Evolutionary conservation across 2,888 invertebrate genomes (phyloP), one percentile per base, ranked within the genome.

Genomic region (Rhagonycha lutea): DNA sequence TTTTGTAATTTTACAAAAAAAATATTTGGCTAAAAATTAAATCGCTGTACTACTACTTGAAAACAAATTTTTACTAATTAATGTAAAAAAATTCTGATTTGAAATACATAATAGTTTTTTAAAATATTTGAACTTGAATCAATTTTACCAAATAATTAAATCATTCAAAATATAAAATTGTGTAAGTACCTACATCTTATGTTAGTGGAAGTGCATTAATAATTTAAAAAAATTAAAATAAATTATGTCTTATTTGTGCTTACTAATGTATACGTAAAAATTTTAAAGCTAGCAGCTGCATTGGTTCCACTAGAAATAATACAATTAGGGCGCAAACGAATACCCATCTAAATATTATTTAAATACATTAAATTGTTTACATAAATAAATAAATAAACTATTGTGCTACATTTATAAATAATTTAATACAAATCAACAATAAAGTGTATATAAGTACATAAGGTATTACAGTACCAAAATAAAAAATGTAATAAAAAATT

Each of bases 201-300:
- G 47, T 47, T 47, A 47, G 47, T n/a, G 47, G n/a, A 47, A n/a
- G 47, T 47, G 47, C 47, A 47, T 47, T n/a, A 47, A 47, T 47
- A 47, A n/a, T n/a, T 47, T n/a, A 47, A 47, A 12, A 65, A 24
- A 65, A 65, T 62, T 23, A 65, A 24, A 65, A 65, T 65, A 24
- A 63, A 63, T 26, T 65, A 26, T 24, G 24, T 26, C n/a, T n/a
- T 26, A 65, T 10, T 65, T 24, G 63, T 65, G 63, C 63, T 65
- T 65, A 65, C 12, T 65, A 65, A 65, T 65, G 18, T 61, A 68
- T 70, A 70, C 73, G 68, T 70, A 76, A 73, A 68, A 61, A 32
- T 67, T 69, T 74, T 77, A 77, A 77, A 77, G 77, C 77, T 77
- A 77, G 67, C 77, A 77, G 77, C 77, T 77, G 72, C 74, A 67